A percentile compares a stretch with the other conserved stretches of the same genome.
Conservation (phyloP, 2,113 vertebrate genomes). For the Oriolus oriolus region DNA sequence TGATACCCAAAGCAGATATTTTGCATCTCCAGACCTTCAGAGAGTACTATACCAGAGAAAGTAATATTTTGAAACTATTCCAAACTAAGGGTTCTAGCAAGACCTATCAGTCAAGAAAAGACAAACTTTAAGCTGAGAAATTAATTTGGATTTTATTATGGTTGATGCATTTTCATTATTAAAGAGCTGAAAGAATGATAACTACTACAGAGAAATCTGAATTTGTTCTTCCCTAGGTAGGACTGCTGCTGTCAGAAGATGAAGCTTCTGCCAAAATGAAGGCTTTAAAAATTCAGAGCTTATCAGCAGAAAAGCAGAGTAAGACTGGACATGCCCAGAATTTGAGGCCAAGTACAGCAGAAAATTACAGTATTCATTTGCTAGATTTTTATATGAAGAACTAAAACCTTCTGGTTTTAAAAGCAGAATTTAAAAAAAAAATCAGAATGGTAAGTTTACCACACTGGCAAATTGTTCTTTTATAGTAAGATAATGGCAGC, state of each 20-base stretch:
- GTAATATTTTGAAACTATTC: neutral
- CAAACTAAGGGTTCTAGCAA: neutral
- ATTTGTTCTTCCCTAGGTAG: neutral
- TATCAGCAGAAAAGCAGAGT: neutral
- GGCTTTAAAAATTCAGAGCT: neutral
- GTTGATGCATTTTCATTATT: neutral
- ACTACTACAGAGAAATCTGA: neutral
- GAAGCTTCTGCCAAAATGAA: neutral
- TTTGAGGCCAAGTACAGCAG: neutral
- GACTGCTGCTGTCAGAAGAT: neutral
- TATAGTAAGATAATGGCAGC: neutral
- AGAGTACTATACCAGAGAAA: neutral
- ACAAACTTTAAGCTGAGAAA: neutral
- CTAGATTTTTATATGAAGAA: neutral
- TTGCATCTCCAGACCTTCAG: neutral
- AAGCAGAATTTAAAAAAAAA: neutral
- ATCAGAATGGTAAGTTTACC: neutral
- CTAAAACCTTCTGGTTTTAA: neutral
- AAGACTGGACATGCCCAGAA: neutral
- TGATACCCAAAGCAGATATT: slow-evolving; percentile 10
- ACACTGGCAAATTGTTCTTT: neutral
- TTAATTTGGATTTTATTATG: neutral
- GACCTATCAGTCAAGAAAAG: neutral
- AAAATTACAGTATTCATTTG: neutral
- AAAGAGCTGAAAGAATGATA: neutral